Conservation (phyloP, 2,888 invertebrate genomes). For the Nomada hirtipes region DNA sequence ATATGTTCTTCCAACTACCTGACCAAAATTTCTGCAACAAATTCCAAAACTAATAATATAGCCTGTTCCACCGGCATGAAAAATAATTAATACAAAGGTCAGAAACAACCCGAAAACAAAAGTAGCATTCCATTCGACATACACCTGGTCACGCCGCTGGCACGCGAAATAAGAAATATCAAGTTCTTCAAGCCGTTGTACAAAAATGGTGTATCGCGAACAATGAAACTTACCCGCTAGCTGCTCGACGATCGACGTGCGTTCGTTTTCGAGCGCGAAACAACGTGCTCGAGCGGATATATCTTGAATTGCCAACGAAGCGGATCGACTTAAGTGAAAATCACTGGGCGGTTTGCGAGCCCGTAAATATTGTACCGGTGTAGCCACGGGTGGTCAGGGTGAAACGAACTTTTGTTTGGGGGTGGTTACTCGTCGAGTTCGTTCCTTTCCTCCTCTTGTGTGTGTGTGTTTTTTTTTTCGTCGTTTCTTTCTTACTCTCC, state of each 20-base stretch:
- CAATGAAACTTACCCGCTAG: constrained; percentile 39
- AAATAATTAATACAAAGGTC: too few relatives aligned
- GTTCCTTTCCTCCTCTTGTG: not conserved
- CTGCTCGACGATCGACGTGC: constrained; percentile 5
- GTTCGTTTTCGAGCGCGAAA: constrained; percentile 51
- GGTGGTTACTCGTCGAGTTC: constrained; percentile 38
- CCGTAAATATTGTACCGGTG: constrained; percentile 77
- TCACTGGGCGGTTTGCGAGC: constrained; percentile 71
- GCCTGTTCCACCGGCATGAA: too few relatives aligned
- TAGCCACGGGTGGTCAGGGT: constrained; percentile 68
- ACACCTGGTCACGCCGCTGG: too few relatives aligned
- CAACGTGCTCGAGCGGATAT: constrained; percentile 53
- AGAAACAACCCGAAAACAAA: too few relatives aligned
- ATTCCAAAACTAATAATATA: too few relatives aligned
- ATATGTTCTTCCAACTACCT: too few relatives aligned
- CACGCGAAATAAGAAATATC: constrained; percentile 16
- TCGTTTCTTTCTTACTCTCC: constrained; percentile 34
- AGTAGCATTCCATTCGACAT: too few relatives aligned
- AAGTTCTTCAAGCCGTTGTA: not conserved
- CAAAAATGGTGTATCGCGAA: constrained; percentile 10
- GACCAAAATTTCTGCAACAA: too few relatives aligned
- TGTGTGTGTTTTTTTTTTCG: constrained; percentile 20
- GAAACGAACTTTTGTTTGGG: constrained; percentile 45
- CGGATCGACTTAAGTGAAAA: constrained; percentile 68
- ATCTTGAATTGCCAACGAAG: constrained; percentile 66